These are phyloP conservation scores for Odocoileus virginianus DNA, from an alignment of 2,113 vertebrate species.

Conservation along the genomic window DNA sequence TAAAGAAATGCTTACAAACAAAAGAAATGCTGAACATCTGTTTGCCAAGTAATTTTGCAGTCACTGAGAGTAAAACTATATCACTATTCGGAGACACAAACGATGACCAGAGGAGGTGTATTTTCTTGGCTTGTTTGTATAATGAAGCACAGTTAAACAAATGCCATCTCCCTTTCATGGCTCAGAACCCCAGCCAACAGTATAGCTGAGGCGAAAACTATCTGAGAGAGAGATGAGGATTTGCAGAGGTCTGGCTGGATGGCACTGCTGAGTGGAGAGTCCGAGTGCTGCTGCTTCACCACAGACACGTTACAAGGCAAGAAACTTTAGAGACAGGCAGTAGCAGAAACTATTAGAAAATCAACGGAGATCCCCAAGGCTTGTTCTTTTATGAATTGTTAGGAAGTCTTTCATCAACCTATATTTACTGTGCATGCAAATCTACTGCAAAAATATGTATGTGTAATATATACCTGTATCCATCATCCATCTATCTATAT, in stretches of 20 bases:
- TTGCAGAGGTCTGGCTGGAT: conserved; percentile 77
- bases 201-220: conserved; percentile 66
- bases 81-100: conserved; percentile 52
- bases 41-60: conserved; percentile 44
- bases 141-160: conserved; percentile 73
- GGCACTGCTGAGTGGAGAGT: conserved; percentile 69
- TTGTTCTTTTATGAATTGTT: conserved; percentile 80
- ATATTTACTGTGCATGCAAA: conserved; percentile 79
- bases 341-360: conserved; percentile 84
- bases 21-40: conserved; percentile 14
- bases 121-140: conserved; percentile 52
- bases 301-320: conserved; percentile 80
- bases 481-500: not conserved
- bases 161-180: conserved; percentile 67
- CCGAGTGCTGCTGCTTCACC: conserved; percentile 70
- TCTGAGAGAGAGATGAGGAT: conserved; percentile 74
- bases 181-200: conserved; percentile 62
- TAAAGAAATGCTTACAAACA: conserved; percentile 34
- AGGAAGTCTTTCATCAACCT: conserved; percentile 79
- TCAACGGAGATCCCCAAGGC: conserved; percentile 83
- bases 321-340: conserved; percentile 77
- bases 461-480: not conserved
- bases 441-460: conserved; percentile 57
- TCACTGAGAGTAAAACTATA: conserved; percentile 46
- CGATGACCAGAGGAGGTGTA: conserved; percentile 39